Base-by-base conservation (phyloP, 2,888 invertebrate species). In the Leptopilina syphax region DNA sequence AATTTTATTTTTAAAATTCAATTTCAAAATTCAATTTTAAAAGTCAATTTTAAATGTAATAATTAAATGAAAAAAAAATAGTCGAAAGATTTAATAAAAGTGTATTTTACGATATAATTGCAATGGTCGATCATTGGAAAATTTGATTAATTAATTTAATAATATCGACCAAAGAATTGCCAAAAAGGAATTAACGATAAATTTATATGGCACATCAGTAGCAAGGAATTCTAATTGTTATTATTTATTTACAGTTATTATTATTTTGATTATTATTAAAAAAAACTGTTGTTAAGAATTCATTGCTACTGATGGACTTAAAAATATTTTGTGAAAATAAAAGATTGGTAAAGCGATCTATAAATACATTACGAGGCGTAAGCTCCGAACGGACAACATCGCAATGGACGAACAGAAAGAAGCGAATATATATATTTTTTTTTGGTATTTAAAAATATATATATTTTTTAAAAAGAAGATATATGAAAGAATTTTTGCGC, bases 291-390 rank as follows among this genome's bases (percentile, higher is more conserved):
- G 2, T n/a, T 9, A 54, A 27, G 73, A 34, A 73, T 57, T 73
- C 73, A 18, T 57, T 73, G 54, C 54, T 54, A 34, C 73, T 73
- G 54, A 27, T 57, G 73, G 34, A 27, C 73, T 65, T 77, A 82
- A 9, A 47, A 80, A 80, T 34, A 34, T 34, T 79, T 81, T 57
- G 27, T 76, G 78, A 82, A 77, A 83, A 84, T 83, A 79, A 85
- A 83, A 47, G 86, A 79, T 85, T 82, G 83, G 84, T 88, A 88
- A 47, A 89, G 89, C 90, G 90, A 91, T 91, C 89, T 90, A 91
- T 91, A 91, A 91, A 92, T 91, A 91, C 90, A 91, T 87, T 90
- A 91, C 90, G 91, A 91, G 90, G 90, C 91, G 88, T 90, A 91
- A 91, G 90, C 91, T 91, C 90, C 86, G 88, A 83, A 88, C 87